These are phyloP conservation scores for Villa cingulata DNA, from an alignment of 2,888 invertebrate species.

Conservation along the genomic window DNA sequence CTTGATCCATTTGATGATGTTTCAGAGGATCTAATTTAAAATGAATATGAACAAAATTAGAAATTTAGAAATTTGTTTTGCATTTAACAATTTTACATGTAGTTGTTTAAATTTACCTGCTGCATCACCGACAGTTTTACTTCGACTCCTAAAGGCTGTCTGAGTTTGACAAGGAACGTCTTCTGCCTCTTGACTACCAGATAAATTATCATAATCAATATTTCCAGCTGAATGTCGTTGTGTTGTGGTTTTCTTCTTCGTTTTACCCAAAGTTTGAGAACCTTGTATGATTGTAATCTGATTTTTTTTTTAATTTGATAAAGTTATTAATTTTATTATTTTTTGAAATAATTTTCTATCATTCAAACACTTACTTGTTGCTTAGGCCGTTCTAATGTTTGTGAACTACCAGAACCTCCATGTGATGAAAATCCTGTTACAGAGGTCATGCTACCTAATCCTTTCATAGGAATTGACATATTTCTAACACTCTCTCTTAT, in stretches of 20 bases:
- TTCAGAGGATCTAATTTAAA: conserved; percentile 13
- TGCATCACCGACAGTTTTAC: conserved; percentile 82
- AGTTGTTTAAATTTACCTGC: conserved; percentile 41
- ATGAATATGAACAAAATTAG: neutral
- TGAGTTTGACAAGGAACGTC: conserved; percentile 37
- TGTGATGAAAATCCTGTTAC: conserved; percentile 35
- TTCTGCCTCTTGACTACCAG: conserved; percentile 62
- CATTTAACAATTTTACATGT: neutral
- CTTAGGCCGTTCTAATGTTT: conserved; percentile 49
- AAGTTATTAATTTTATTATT: neutral
- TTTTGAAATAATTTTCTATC: neutral
- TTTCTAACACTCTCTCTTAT: conserved; percentile 93
- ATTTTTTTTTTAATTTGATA: neutral
- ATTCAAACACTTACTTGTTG: conserved; percentile 46
- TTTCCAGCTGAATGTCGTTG: conserved; percentile 73
- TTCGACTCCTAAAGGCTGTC: conserved; percentile 60
- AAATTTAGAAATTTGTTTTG: neutral
- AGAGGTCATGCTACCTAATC: conserved; percentile 41
- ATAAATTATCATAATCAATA: conserved; percentile 70
- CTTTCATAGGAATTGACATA: conserved; percentile 84
- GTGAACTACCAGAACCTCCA: conserved; percentile 38
- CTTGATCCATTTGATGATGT: conserved; percentile 36
- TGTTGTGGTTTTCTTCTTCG: conserved; percentile 59
- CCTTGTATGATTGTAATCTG: conserved; percentile 56
- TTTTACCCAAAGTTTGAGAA: conserved; percentile 70